phyloP scores from a whole-genome alignment of 2,888 invertebrate species.

The Taenaris catops region DNA sequence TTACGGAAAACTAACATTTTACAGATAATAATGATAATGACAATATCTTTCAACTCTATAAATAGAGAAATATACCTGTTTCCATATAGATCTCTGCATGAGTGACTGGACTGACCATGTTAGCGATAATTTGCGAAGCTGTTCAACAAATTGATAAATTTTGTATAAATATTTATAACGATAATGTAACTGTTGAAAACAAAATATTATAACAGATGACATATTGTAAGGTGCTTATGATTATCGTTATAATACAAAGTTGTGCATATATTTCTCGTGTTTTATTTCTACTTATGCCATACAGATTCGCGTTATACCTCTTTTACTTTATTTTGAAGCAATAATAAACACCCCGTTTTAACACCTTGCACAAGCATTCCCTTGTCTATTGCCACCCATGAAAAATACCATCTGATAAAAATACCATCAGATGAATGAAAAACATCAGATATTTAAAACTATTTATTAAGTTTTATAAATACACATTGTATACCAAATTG shows the following conservation, averaged over 20 bases:
- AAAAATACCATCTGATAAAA: too few relatives aligned
- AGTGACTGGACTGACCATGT: slow-evolving; percentile 40
- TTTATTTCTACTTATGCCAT: too few relatives aligned
- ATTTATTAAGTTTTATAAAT: slow-evolving; percentile 29
- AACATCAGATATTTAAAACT: slow-evolving; percentile 20
- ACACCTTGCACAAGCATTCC: too few relatives aligned
- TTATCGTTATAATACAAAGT: slow-evolving; percentile 80
- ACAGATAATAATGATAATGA: too few relatives aligned
- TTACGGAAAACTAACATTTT: too few relatives aligned
- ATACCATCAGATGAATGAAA: slow-evolving; percentile 1
- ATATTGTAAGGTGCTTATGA: slow-evolving; percentile 79
- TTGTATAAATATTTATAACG: slow-evolving; percentile 77
- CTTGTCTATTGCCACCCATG: too few relatives aligned
- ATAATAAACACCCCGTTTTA: too few relatives aligned
- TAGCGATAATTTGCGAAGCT: slow-evolving; percentile 59
- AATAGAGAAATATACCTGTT: too few relatives aligned
- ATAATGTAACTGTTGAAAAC: slow-evolving; percentile 73
- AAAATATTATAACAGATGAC: slow-evolving; percentile 75
- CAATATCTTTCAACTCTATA: too few relatives aligned
- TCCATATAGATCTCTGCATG: slow-evolving; percentile 21
- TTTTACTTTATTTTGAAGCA: too few relatives aligned
- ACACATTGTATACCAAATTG: slow-evolving; percentile 25
- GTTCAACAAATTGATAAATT: slow-evolving; percentile 67
- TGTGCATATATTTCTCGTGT: slow-evolving; percentile 57
- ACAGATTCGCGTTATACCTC: too few relatives aligned